Evolutionary conservation across 2,113 vertebrate species (phyloP).

Genomic region (Oriolus oriolus): DNA sequence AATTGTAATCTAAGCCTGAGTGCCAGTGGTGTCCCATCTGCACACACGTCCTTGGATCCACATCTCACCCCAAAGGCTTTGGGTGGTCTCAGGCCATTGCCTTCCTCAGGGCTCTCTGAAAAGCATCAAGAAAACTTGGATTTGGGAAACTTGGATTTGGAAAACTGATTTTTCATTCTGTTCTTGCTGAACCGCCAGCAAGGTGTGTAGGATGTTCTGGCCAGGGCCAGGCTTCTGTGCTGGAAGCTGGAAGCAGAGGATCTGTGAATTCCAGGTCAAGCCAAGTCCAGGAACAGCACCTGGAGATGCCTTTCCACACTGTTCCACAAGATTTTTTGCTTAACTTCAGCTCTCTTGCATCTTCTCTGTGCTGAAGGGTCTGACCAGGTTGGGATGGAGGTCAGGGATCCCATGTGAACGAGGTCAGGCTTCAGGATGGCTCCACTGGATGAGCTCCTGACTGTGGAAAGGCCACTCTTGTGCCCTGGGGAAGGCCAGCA

Average conservation of each 20-base stretch:
- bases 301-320: not conserved
- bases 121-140: not conserved
- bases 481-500: not conserved
- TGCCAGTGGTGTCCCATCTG: accelerated
- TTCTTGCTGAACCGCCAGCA: not conserved
- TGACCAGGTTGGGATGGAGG: not conserved
- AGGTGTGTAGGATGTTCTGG: not conserved
- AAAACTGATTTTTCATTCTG: not conserved
- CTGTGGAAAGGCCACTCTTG: not conserved
- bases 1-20: not conserved
- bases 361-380: not conserved
- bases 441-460: not conserved
- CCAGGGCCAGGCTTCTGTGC: not conserved
- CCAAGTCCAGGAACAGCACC: not conserved
- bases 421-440: not conserved
- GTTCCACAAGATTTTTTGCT: not conserved
- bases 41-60: accelerated
- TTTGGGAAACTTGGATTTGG: not conserved
- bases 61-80: not conserved
- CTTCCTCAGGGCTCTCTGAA: not conserved
- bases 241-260: not conserved
- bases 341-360: not conserved
- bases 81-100: not conserved
- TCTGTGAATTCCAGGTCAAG: not conserved
- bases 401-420: not conserved